These are phyloP conservation scores for Chrysina gloriosa DNA, from an alignment of 2,888 invertebrate genomes.

Conservation along the genomic window DNA sequence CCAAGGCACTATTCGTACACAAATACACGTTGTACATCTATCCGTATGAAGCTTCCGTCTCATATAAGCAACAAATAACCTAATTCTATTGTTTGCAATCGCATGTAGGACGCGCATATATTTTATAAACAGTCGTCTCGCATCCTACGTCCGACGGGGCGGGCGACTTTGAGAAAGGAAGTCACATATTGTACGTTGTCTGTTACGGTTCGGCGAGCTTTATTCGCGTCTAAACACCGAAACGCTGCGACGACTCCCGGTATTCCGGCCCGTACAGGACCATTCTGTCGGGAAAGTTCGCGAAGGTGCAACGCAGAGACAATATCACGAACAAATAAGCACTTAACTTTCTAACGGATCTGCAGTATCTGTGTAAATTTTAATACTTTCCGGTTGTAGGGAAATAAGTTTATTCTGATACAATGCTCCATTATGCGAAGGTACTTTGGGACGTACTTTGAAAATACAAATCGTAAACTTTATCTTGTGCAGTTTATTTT, in stretches of 20 bases:
- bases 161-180: slow-evolving; percentile 4
- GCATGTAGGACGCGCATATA: neutral
- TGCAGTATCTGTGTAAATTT: neutral
- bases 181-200: slow-evolving; percentile 10
- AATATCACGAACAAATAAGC: neutral
- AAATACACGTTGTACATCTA: no score
- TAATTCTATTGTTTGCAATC: neutral
- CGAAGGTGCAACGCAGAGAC: neutral
- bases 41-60: neutral
- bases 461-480: no score
- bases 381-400: neutral
- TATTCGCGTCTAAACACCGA: slow-evolving; percentile 1
- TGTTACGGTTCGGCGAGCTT: neutral
- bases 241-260: neutral
- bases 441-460: neutral
- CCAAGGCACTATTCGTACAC: no score
- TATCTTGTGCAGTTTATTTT: no score
- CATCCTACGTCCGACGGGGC: neutral
- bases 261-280: neutral
- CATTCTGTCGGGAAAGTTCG: neutral
- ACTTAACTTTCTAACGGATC: neutral
- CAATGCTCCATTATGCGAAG: no score
- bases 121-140: slow-evolving; percentile 2
- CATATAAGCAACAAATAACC: neutral
- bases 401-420: neutral